Base-by-base conservation (phyloP, 2,888 invertebrate genomes). In the Himalopsyche kuldschensis region DNA sequence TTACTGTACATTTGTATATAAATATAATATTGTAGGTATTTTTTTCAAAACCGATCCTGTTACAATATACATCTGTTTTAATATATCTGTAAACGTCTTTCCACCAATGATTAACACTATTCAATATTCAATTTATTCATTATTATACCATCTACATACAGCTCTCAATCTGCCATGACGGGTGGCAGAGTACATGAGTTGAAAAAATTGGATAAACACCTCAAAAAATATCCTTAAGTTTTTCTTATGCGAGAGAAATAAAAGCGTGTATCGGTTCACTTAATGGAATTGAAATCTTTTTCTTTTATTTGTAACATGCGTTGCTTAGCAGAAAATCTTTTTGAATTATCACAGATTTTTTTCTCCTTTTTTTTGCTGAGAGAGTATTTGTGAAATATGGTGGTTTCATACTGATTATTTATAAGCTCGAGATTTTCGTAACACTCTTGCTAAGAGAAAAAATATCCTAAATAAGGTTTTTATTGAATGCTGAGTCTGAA, bases 241-340 rank as follows among this genome's bases (percentile, higher is more conserved):
- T 55, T n/a, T n/a, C 55, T 20, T 55, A 1, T 55, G 55, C 20
- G 55, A 55, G 55, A 20, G 15, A 55, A 55, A 55, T 55, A 55
- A 55, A 55, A 55, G 55, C 55, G 8, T 55, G 55, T 55, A 55
- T 55, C 55, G 55, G 55, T 79, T 79, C 48, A 24, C 79, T 79
- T 78, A 79, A 79, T 79, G 79, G 79, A 79, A 79, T 79, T 48
- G 79, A 79, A 79, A 79, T 79, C 48, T 48, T 31, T 48, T 79
- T 79, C 48, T 55, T 55, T 55, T 55, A 55, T 55, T 55, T 55
- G 55, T 55, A 55, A 55, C 55, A 55, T 55, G 55, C 55, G 55
- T 55, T 55, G 55, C 55, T 55, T 55, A 24, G 55, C 55, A 55
- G 55, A 55, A 55, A 55, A 55, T 55, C 55, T 55, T 55, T 55